These are phyloP conservation scores for Siniperca scherzeri DNA, from an alignment of 2,797 vertebrate species.

Conservation along the genomic window DNA sequence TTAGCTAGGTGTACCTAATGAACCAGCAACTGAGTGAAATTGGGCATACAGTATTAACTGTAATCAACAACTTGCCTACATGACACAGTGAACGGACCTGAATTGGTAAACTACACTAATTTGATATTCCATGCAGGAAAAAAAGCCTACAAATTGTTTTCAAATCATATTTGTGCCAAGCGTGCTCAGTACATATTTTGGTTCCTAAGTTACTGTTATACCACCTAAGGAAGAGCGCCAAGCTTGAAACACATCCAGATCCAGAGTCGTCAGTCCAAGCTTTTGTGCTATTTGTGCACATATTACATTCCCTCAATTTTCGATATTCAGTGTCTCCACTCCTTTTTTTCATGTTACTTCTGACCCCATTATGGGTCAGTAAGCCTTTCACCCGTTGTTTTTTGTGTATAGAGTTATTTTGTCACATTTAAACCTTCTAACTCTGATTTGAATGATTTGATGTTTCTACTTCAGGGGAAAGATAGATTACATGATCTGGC, in stretches of 20 bases:
- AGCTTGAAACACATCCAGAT: neutral
- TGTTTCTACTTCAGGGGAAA: neutral
- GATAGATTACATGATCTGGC: neutral
- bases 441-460: neutral
- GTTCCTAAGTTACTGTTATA: too few species aligned
- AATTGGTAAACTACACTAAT: neutral
- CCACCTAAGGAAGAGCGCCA: too few species aligned
- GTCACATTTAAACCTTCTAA: neutral
- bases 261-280: neutral
- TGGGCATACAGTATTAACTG: neutral
- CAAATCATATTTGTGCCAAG: neutral
- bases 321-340: neutral
- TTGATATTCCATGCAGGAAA: neutral
- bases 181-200: neutral
- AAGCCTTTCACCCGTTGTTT: neutral
- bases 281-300: neutral
- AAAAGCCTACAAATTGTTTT: neutral
- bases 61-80: neutral
- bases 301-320: neutral
- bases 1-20: neutral
- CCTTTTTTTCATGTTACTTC: neutral
- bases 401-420: neutral
- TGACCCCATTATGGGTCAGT: neutral
- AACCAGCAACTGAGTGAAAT: neutral
- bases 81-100: neutral